phyloP scores from a whole-genome alignment of 2,797 vertebrate genomes.

The Sternarchorhynchus goeldii region DNA sequence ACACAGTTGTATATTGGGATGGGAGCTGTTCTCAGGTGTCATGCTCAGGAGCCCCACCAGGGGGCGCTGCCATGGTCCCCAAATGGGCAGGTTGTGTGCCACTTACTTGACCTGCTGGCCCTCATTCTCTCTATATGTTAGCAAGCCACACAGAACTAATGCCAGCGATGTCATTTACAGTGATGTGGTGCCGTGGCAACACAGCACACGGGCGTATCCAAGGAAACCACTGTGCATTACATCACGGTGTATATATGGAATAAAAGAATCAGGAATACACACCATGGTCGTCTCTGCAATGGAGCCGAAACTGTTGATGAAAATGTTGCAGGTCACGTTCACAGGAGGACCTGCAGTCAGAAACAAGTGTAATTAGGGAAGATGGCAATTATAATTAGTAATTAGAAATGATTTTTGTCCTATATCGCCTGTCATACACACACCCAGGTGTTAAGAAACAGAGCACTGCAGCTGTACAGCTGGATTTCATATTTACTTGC shows the following conservation, averaged over 20 bases:
- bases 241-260: not conserved
- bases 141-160: constrained; percentile 3
- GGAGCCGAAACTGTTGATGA: constrained; percentile 98
- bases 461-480: not conserved
- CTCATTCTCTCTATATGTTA: constrained; percentile 14
- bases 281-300: constrained; percentile 99
- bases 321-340: constrained; percentile 97
- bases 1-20: not conserved
- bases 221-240: constrained; percentile 6
- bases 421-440: not conserved
- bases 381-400: not conserved
- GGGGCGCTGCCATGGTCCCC: no score
- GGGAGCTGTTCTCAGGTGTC: no score
- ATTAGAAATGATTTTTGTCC: not conserved
- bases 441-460: not conserved
- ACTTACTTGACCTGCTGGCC: not conserved
- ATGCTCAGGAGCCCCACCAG: no score
- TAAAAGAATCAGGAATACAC: constrained; percentile 59
- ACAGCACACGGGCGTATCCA: not conserved
- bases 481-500: not conserved
- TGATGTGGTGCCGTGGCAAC: not conserved
- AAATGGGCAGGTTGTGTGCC: constrained; percentile 12
- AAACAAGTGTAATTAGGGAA: not conserved
- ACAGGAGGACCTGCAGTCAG: constrained; percentile 85
- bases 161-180: constrained; percentile 7